Percentiles rank a stretch among this genome's conserved stretches.
Conservation (phyloP, 2,113 vertebrate species). For the Hucho hucho region DNA sequence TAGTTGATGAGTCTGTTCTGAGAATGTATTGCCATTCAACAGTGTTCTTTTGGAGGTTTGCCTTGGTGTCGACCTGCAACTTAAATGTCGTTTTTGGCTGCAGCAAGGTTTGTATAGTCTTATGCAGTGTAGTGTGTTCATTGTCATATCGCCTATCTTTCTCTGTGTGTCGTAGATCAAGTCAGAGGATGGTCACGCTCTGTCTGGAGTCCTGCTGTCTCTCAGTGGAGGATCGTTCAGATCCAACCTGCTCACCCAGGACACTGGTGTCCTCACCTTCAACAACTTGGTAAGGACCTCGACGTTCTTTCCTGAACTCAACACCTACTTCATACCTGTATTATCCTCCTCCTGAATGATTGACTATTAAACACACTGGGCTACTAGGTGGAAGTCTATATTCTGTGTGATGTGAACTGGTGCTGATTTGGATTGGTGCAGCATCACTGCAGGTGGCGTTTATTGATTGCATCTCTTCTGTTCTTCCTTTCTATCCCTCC, state of each 20-base stretch:
- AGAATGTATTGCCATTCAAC: too few relatives aligned
- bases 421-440: background rate
- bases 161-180: slow-evolving; percentile 76
- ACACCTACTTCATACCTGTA: too few relatives aligned
- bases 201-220: slow-evolving; percentile 93
- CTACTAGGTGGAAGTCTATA: background rate
- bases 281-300: slow-evolving; percentile 85
- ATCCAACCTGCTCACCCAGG: slow-evolving; percentile 94
- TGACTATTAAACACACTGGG: too few relatives aligned
- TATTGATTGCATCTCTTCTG: background rate
- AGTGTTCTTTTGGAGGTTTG: too few relatives aligned
- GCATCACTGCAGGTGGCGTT: background rate
- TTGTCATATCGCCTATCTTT: too few relatives aligned
- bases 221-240: slow-evolving; percentile 94
- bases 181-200: slow-evolving; percentile 86
- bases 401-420: background rate
- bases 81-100: too few relatives aligned
- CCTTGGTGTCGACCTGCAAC: too few relatives aligned
- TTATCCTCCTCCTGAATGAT: too few relatives aligned
- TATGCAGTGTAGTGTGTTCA: too few relatives aligned
- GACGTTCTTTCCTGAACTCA: too few relatives aligned
- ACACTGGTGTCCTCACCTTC: slow-evolving; percentile 90
- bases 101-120: too few relatives aligned
- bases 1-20: too few relatives aligned
- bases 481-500: background rate